These are phyloP conservation scores for Sebastes minor DNA, from an alignment of 2,797 vertebrate species.

Conservation along the genomic window DNA sequence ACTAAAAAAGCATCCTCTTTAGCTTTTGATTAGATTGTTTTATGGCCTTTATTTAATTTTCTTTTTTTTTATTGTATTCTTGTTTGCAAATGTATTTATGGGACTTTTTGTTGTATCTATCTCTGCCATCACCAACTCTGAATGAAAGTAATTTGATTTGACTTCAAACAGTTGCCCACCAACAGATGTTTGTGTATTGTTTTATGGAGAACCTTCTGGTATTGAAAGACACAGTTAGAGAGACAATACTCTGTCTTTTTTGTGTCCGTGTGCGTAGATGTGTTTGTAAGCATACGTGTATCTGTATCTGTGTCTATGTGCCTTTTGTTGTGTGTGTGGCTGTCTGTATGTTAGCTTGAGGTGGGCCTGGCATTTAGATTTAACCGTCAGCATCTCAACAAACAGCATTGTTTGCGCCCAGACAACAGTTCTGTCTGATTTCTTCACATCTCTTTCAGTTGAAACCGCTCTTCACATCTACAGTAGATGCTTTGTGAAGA, in stretches of 20 bases:
- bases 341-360: conserved; percentile 45
- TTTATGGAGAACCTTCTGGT: background rate
- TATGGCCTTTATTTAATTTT: background rate
- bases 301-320: background rate
- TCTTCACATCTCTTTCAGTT: conserved; percentile 43
- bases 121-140: background rate
- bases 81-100: background rate
- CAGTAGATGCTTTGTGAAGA: conserved; percentile 27
- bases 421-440: conserved; percentile 48
- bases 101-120: background rate
- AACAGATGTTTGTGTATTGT: background rate
- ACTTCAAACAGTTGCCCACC: background rate
- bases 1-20: background rate
- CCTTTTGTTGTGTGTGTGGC: background rate
- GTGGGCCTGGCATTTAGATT: conserved; percentile 70
- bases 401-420: conserved; percentile 39
- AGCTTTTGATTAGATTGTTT: background rate
- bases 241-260: background rate
- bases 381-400: conserved; percentile 67
- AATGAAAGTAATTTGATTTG: background rate
- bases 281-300: background rate
- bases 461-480: conserved; percentile 39
- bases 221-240: background rate
- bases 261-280: background rate
- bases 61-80: too few species aligned